Evolutionary conservation across 2,113 vertebrate species (phyloP), one percentile per base, ranked within the genome.

Genomic region (Elephantulus edwardii): DNA sequence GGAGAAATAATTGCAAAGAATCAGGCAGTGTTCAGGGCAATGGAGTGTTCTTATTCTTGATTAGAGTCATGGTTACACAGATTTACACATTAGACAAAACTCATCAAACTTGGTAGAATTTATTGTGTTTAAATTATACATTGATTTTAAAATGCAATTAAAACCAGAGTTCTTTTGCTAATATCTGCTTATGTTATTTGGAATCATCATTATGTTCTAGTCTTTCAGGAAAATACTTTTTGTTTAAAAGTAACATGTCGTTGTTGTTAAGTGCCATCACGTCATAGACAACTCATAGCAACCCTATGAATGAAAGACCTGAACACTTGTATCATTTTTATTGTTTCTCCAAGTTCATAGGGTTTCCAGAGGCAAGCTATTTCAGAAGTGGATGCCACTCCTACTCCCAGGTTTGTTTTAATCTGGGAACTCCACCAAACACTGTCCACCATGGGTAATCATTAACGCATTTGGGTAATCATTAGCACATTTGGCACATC

Each of bases 91-190:
- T 60, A 91, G 44, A 81, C 58, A 85, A 79, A 14, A 30, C 10
- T 72, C 11, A 80, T 70, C 52, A 60, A 91, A 88, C n/a, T 85
- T 81, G 42, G 2, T 48, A 14, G 17, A 71, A 38, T 56, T 56
- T 71, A 70, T 85, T 82, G 2, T 92, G 74, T 76, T 81, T 90
- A 88, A 83, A 68, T 66, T 82, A 6, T 2, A 70, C 33, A 16
- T 89, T 83, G 33, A n/a, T 90, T n/a, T 82, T 60, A 60, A 24
- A 60, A 1, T 54, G 52, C 9, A 75, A 42, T 44, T 48, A 16
- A n/a, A 60, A 44, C 82, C 50, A 35, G 54, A 46, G 19, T 79
- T 77, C n/a, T n/a, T n/a, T 24, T 89, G 2, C 70, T 91, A 30
- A 4, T 6, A 48, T 88, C 20, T 80, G n/a, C 3, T 70, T 74